These are phyloP conservation scores for Ryuthela nishihirai DNA, from an alignment of 2,888 invertebrate species.

Conservation along the genomic window DNA sequence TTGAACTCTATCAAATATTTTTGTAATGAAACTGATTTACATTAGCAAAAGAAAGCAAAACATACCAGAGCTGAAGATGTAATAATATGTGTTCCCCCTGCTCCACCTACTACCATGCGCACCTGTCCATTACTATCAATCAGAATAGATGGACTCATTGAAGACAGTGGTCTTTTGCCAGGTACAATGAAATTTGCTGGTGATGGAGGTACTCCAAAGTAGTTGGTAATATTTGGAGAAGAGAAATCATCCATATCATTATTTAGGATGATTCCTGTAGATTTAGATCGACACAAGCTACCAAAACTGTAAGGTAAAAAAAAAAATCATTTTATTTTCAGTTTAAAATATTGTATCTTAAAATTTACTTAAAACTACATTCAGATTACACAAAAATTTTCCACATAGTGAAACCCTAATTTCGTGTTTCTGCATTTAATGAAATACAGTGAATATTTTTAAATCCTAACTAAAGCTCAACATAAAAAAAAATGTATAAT, in stretches of 20 bases:
- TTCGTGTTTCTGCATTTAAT: too few relatives aligned
- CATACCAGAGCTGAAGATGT: constrained; percentile 28
- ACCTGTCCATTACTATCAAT: constrained; percentile 52
- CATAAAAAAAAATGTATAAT: too few relatives aligned
- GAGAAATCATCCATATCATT: constrained; percentile 52
- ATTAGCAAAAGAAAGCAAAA: constrained; percentile 53
- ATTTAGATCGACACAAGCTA: constrained; percentile 39
- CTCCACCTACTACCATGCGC: constrained; percentile 39
- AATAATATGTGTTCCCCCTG: constrained; percentile 42
- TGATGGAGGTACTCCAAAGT: constrained; percentile 62
- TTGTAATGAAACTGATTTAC: too few relatives aligned
- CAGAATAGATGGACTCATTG: constrained; percentile 56
- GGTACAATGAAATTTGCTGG: constrained; percentile 49
- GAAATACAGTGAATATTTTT: too few relatives aligned
- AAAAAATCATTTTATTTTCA: neutral
- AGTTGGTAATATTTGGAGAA: constrained; percentile 56
- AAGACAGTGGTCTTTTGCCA: constrained; percentile 56
- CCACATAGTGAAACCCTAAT: too few relatives aligned
- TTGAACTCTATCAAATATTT: too few relatives aligned
- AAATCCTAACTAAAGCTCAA: too few relatives aligned
- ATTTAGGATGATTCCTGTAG: constrained; percentile 49
- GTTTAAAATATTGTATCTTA: neutral
- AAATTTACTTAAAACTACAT: neutral
- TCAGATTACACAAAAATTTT: too few relatives aligned
- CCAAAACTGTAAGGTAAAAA: constrained; percentile 47